Evolutionary conservation across 1,140 invertebrate species (phyloP).

Genomic region (Trachymyrmex cornetzi): DNA sequence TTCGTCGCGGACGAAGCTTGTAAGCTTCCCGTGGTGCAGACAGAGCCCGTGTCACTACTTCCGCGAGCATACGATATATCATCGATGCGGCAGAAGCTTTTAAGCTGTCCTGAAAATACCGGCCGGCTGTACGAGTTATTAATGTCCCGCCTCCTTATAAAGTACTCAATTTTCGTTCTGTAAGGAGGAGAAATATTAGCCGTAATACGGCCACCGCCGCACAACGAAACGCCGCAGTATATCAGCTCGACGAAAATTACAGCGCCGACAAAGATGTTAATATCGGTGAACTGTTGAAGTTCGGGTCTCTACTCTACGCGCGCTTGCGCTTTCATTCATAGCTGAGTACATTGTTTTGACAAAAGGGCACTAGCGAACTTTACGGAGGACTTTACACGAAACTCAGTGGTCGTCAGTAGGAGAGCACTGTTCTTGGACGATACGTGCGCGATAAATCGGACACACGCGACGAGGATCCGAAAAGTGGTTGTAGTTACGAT

Average conservation of each 20-base stretch:
- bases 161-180: slow-evolving; percentile 81
- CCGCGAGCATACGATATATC: slow-evolving; percentile 74
- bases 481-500: background rate
- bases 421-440: slow-evolving; percentile 22
- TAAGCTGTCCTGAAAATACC: slow-evolving; percentile 76
- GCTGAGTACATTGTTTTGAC: slow-evolving; percentile 66
- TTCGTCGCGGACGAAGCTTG: slow-evolving; percentile 11
- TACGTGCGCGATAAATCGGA: slow-evolving; percentile 55
- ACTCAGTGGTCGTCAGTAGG: slow-evolving; percentile 8
- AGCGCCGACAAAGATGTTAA: slow-evolving; percentile 77
- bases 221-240: slow-evolving; percentile 75
- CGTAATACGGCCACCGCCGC: slow-evolving; percentile 76
- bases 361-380: slow-evolving; percentile 68
- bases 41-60: slow-evolving; percentile 70
- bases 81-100: slow-evolving; percentile 75
- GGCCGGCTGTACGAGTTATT: slow-evolving; percentile 72
- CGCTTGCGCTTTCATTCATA: slow-evolving; percentile 14
- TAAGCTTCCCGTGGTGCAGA: slow-evolving; percentile 37
- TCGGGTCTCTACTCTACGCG: slow-evolving; percentile 12
- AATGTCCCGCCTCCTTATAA: slow-evolving; percentile 78
- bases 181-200: slow-evolving; percentile 78
- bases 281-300: slow-evolving; percentile 70
- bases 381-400: slow-evolving; percentile 56
- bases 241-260: slow-evolving; percentile 78
- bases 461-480: background rate